A percentile compares a stretch with the other conserved stretches of the same genome.
These are phyloP conservation scores for Furcula furcula DNA, from an alignment of 2,888 invertebrate genomes.

Conservation along the genomic window DNA sequence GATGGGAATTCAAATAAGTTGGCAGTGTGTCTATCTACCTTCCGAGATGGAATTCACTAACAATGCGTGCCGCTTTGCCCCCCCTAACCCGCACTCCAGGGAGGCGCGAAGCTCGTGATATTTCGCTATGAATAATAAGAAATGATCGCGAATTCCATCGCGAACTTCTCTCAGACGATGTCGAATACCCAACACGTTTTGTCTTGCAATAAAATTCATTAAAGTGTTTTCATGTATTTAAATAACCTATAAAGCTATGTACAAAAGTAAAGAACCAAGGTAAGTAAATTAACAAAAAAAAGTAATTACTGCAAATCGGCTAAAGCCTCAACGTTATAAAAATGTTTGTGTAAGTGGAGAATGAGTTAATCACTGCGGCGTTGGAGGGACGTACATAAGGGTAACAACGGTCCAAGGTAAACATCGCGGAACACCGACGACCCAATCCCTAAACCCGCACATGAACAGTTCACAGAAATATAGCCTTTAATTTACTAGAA, in stretches of 20 bases:
- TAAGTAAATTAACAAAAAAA: background rate
- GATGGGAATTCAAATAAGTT: slow-evolving; percentile 70
- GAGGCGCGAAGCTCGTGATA: slow-evolving; percentile 39
- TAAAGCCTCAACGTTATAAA: background rate
- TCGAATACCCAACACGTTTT: slow-evolving; percentile 47
- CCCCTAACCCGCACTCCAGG: slow-evolving; percentile 15
- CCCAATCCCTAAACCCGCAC: slow-evolving; percentile 10
- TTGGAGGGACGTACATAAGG: slow-evolving; percentile 35
- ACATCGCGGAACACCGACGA: slow-evolving; percentile 7
- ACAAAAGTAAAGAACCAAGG: background rate
- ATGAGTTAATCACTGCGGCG: slow-evolving; percentile 12
- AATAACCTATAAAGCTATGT: too few relatives aligned
- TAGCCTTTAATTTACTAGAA: background rate
- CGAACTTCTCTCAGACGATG: slow-evolving; percentile 40
- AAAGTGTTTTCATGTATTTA: slow-evolving; percentile 2
- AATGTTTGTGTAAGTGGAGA: slow-evolving; percentile 3
- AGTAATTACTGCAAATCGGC: background rate
- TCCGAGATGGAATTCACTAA: slow-evolving; percentile 57
- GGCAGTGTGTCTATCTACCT: slow-evolving; percentile 64
- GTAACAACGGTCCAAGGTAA: slow-evolving; percentile 29
- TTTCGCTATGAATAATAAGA: slow-evolving; percentile 71
- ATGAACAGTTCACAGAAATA: slow-evolving; percentile 5
- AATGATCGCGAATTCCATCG: slow-evolving; percentile 63
- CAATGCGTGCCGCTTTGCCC: slow-evolving; percentile 48
- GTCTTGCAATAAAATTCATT: slow-evolving; percentile 15